phyloP scores from a whole-genome alignment of 2,888 invertebrate species.

The Lacanobia oleracea region DNA sequence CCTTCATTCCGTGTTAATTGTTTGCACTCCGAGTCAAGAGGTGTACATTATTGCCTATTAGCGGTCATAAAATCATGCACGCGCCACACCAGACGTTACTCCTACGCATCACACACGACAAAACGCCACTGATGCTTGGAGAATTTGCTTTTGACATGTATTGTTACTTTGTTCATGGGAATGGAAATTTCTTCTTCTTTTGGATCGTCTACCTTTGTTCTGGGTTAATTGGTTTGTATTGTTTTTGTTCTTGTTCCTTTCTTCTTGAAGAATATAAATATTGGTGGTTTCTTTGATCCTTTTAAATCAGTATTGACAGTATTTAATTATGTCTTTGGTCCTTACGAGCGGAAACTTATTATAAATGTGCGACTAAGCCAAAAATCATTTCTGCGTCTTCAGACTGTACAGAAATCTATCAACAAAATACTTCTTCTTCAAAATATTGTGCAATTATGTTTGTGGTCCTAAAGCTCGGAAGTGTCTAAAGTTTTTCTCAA shows the following conservation, averaged over 20 bases:
- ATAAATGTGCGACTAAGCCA: no score
- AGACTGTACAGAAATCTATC: no score
- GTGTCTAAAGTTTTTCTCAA: neutral
- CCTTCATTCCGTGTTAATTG: no score
- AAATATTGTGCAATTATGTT: neutral
- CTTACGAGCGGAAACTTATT: neutral
- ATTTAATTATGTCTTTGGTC: neutral
- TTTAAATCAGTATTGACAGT: no score
- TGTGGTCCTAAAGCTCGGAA: neutral
- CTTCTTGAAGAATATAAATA: neutral
- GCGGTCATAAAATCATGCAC: slow-evolving; percentile 78
- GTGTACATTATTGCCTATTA: slow-evolving; percentile 81
- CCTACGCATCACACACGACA: slow-evolving; percentile 70
- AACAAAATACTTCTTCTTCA: no score
- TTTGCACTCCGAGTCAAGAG: slow-evolving; percentile 74
- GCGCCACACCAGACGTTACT: slow-evolving; percentile 66
- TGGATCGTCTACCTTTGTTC: no score
- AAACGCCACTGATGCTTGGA: slow-evolving; percentile 53
- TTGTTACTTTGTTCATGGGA: neutral
- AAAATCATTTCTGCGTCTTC: no score
- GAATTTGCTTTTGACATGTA: slow-evolving; percentile 24
- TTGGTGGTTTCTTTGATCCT: neutral
- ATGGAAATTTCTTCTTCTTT: no score
- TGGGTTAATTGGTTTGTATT: no score
- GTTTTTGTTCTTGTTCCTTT: neutral